Base-by-base conservation (phyloP, 2,888 invertebrate species). In the Fragum fragum region DNA sequence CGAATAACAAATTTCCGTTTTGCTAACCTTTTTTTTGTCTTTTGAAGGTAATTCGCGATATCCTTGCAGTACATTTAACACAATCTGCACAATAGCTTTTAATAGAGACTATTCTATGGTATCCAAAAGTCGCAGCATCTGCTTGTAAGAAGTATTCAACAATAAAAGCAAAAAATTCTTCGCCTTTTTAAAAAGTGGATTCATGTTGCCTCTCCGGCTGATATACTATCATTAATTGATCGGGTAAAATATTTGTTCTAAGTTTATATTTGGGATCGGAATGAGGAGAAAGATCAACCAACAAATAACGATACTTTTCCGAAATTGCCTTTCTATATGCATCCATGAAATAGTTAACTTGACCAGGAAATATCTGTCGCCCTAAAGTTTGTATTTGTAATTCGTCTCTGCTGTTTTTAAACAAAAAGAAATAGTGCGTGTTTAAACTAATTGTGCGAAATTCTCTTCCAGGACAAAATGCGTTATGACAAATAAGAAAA, bases 361-460 rank as follows among this genome's bases (percentile, higher is more conserved):
- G 61, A 18, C 66, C 73, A 2, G 86, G 83, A 81, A 77, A 83
- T 63, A 85, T 83, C 47, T 83, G 87, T 21, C 87, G 84, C 7
- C 87, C 85, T 71, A 81, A 74, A 16, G 77, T 79, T 29, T 77
- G 73, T 32, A 81, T 79, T 61, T 87, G 85, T 16, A 82, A 55
- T 21, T 78, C 73, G 73, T 83, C 83, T 32, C 85, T 26, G 1
- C 55, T 68, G 59, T 85, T 87, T 76, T 76, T 78, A 39, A 84
- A 84, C 21, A 84, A 55, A 73, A 84, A 69, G 71, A 84, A 81
- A 69, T 85, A 87, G 32, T 83, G 83, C 0, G 82, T 85, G 63
- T 87, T 87, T 1, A 87, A 29, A 59, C 81, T 72, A 5, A 86
- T 86, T 36, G 84, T 82, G 7, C 86, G 76, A 52, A 84, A 81